Base-by-base conservation (phyloP, 1,140 invertebrate genomes). In the Orius insidiosus region DNA sequence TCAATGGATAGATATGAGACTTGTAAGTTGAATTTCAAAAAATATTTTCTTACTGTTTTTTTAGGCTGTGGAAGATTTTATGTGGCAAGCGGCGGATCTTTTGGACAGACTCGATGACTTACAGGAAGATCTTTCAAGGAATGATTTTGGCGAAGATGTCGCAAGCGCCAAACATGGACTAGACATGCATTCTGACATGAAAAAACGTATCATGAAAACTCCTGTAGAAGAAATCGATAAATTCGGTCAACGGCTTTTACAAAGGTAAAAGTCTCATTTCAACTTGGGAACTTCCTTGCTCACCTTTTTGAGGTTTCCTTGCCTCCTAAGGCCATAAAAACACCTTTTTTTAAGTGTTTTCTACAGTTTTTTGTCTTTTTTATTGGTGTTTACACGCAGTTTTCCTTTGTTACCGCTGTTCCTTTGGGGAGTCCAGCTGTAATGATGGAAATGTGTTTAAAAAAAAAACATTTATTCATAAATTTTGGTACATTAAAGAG, bases 1-100 rank as follows among this genome's bases (percentile, higher is more conserved):
- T 53, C 84, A 89, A 58, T 98, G 93, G 93, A 87, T 96, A 53
- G 89, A 97, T 56, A 78, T 89, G 19, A 72, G 93, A 66, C 62
- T 95, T 61, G 74, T 76, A 58, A 58, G 63, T 59, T 16, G 6
- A 35, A 41, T 11, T 5, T 9, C 3, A 36, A 3, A 5, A 4
- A 5, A 3, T 15, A 40, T 15, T 4, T 6, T 10, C 15, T 40
- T 40, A 13, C 15, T 6, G 10, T 40, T 54, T 48, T 56, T 62
- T 4, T 53, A 75, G 64, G 85, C 85, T 43, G 72, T 95, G 48
- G 93, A 98, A 67, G 88, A 94, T 59, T 90, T 96, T 60, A 79
- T 85, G 45, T 94, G 87, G 85, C 87, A 93, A 68, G 83, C 88
- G 2, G 78, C 81, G 18, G 92, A 96, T 61, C 68, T 96, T 48